These are phyloP conservation scores for Macquaria ambigua DNA, from an alignment of 2,113 vertebrate species.

Conservation along the genomic window DNA sequence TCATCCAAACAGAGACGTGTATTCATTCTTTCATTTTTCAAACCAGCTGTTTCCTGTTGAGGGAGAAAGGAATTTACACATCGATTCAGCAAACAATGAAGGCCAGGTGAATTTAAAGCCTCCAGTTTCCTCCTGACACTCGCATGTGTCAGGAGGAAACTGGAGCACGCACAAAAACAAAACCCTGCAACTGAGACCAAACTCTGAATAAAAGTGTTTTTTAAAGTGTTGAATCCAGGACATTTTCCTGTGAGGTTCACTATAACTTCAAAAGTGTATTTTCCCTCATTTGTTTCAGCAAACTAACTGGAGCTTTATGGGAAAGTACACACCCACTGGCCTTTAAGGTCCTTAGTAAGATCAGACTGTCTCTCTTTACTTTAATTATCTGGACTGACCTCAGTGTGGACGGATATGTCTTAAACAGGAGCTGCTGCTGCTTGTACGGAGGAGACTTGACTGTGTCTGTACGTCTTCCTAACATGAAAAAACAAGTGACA, in stretches of 20 bases:
- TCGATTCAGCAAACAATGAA: neutral
- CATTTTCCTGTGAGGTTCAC: too few species aligned
- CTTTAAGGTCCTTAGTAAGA: neutral
- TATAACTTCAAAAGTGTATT: neutral
- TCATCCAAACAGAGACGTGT: too few species aligned
- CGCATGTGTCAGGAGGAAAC: neutral
- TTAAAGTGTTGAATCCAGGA: neutral
- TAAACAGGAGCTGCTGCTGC: neutral
- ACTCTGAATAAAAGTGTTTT: too few species aligned
- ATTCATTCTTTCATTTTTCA: neutral
- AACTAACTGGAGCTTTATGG: neutral
- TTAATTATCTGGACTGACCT: conserved; percentile 7
- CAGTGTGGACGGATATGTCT: neutral
- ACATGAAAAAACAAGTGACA: conserved; percentile 62
- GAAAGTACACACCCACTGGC: conserved; percentile 24
- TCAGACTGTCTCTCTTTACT: conserved; percentile 13
- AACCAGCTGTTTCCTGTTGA: neutral
- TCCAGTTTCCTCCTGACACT: neutral
- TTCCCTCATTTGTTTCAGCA: neutral
- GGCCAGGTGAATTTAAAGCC: neutral
- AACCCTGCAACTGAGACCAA: neutral
- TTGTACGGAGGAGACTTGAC: neutral
- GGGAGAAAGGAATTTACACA: neutral
- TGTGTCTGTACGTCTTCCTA: too few species aligned
- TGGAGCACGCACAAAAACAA: neutral